A percentile compares a stretch with the other conserved stretches of the same genome.
These are phyloP conservation scores for Tichodroma muraria DNA, from an alignment of 2,113 vertebrate species.

Conservation along the genomic window DNA sequence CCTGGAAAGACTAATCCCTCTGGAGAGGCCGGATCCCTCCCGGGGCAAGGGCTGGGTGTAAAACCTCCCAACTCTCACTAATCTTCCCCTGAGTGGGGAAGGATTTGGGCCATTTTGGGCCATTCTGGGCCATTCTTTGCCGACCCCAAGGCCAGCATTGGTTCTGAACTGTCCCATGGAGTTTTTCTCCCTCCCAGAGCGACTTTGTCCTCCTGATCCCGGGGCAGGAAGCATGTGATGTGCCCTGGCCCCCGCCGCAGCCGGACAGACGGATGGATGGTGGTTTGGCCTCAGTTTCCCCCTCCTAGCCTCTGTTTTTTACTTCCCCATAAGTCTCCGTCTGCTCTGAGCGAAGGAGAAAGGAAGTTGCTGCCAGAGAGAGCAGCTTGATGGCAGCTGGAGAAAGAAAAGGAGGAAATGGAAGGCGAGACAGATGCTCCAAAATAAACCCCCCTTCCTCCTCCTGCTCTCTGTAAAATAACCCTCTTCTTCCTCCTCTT, in stretches of 20 bases:
- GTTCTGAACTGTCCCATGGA: fast-evolving
- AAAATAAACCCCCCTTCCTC: not conserved
- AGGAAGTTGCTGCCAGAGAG: conserved; percentile 25
- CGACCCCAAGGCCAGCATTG: fast-evolving
- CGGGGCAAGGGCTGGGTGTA: not conserved
- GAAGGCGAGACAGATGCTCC: conserved; percentile 33
- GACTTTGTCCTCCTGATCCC: not conserved
- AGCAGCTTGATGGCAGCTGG: not conserved
- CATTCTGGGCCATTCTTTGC: not conserved
- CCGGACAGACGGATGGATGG: not conserved
- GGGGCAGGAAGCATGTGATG: not conserved
- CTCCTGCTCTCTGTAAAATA: not conserved
- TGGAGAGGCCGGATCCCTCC: not conserved
- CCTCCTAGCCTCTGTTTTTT: not conserved
- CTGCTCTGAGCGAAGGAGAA: not conserved
- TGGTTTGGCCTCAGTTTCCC: not conserved
- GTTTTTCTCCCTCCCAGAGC: not conserved
- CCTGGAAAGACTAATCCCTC: not conserved
- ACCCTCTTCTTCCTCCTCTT: not conserved
- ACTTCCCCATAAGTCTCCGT: not conserved
- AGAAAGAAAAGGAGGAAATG: conserved; percentile 53
- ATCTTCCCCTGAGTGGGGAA: fast-evolving
- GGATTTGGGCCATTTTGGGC: not conserved
- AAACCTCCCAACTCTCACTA: not conserved
- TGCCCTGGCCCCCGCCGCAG: not conserved